Conservation (phyloP, 2,113 vertebrate genomes). For the Dendropsophus ebraccatus region DNA sequence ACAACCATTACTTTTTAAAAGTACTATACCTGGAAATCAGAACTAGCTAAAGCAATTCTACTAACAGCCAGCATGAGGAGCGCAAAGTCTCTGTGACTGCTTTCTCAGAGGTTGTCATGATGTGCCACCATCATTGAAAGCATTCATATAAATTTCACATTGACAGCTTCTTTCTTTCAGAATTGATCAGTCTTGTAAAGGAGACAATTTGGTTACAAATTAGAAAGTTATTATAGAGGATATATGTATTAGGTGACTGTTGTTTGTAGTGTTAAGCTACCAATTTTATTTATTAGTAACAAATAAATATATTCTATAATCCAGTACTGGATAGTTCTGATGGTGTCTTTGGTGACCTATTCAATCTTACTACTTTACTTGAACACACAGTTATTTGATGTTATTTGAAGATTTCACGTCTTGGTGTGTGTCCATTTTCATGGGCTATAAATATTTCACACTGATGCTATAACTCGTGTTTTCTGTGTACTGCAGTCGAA, state of each 20-base stretch:
- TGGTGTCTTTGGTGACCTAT: background rate
- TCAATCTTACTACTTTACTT: background rate
- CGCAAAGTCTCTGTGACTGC: background rate
- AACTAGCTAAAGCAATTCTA: background rate
- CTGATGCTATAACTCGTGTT: background rate
- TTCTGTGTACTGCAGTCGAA: constrained; percentile 74
- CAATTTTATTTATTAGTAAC: too few species aligned
- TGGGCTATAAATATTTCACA: background rate
- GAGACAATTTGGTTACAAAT: too few species aligned
- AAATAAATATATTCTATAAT: too few species aligned
- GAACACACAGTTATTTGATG: background rate
- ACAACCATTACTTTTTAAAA: background rate
- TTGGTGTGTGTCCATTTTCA: background rate
- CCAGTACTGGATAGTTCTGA: background rate
- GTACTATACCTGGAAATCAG: background rate
- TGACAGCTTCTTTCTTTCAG: too few species aligned
- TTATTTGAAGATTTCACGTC: background rate
- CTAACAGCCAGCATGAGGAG: background rate
- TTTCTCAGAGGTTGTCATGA: background rate
- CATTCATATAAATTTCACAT: too few species aligned
- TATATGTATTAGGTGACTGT: too few species aligned
- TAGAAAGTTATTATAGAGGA: too few species aligned
- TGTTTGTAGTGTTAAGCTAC: too few species aligned
- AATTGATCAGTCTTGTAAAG: too few species aligned
- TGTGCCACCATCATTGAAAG: too few species aligned